A percentile compares a stretch with the other conserved stretches of the same genome.
Evolutionary conservation across 2,888 invertebrate species (phyloP).

Genomic region (Stratiomys singularior): DNA sequence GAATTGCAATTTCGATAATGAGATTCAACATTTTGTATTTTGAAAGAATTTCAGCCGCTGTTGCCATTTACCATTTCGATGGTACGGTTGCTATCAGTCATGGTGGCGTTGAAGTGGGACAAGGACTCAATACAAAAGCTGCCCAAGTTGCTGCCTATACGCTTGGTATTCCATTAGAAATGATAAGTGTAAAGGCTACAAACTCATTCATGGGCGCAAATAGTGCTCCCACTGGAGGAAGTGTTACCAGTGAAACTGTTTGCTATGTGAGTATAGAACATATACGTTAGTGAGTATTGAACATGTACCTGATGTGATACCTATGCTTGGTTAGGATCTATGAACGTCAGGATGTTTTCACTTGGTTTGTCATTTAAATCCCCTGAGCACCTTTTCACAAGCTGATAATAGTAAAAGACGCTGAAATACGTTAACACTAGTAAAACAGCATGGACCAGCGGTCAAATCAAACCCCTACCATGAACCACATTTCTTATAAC

Average conservation of each 20-base stretch:
- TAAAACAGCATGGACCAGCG: too few species aligned
- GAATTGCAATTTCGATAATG: slow-evolving; percentile 73
- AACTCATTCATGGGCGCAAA: slow-evolving; percentile 73
- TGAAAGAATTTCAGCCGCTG: slow-evolving; percentile 67
- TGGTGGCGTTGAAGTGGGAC: slow-evolving; percentile 77
- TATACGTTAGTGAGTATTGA: too few species aligned
- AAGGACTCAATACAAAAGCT: slow-evolving; percentile 80
- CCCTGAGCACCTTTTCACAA: too few species aligned
- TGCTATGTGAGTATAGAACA: slow-evolving; percentile 65
- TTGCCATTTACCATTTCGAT: slow-evolving; percentile 76
- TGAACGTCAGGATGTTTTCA: too few species aligned
- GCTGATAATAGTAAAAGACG: too few species aligned
- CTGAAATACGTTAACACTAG: too few species aligned
- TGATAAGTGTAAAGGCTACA: slow-evolving; percentile 71
- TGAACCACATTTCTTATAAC: too few species aligned
- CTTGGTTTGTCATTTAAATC: too few species aligned
- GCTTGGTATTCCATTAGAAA: slow-evolving; percentile 73
- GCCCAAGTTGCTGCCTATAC: slow-evolving; percentile 75
- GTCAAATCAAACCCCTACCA: too few species aligned
- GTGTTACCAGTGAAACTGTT: slow-evolving; percentile 73
- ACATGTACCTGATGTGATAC: too few species aligned
- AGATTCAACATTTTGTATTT: slow-evolving; percentile 68
- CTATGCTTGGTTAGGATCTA: too few species aligned
- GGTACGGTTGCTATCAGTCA: slow-evolving; percentile 75
- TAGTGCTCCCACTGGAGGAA: slow-evolving; percentile 72